A percentile compares a stretch with the other conserved stretches of the same genome.
These are phyloP conservation scores for Callyntrura sp. DNA, from an alignment of 2,888 invertebrate genomes.

Conservation along the genomic window DNA sequence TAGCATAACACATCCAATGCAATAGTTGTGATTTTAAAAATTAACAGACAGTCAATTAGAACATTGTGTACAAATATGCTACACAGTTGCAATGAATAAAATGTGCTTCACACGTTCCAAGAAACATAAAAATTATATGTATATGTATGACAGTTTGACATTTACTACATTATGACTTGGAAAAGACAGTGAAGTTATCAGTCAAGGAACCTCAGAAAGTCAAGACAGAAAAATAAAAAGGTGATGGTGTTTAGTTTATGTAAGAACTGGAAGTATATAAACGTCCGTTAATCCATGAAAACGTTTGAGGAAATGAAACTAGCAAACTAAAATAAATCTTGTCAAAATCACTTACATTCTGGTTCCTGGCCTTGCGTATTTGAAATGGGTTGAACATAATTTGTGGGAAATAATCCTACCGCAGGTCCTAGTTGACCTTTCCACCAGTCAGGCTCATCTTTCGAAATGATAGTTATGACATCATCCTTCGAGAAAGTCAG, in stretches of 20 bases:
- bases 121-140: conserved; percentile 31
- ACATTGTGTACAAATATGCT: neutral
- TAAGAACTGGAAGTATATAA: neutral
- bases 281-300: conserved; percentile 78
- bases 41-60: neutral
- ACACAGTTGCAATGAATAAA: conserved; percentile 33
- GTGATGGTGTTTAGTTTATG: neutral
- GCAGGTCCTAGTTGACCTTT: conserved; percentile 96
- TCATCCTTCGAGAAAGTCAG: conserved; percentile 92
- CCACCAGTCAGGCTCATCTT: conserved; percentile 99
- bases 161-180: conserved; percentile 45
- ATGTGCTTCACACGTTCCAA: conserved; percentile 29
- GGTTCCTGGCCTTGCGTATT: conserved; percentile 80
- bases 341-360: conserved; percentile 87
- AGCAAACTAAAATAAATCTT: conserved; percentile 35
- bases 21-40: neutral
- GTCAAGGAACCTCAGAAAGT: conserved; percentile 78
- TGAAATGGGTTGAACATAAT: conserved; percentile 93
- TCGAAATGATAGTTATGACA: conserved; percentile 94
- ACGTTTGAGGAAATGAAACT: neutral
- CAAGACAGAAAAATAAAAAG: conserved; percentile 60
- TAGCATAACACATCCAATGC: neutral
- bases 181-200: conserved; percentile 78
- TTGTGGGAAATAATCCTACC: conserved; percentile 97
- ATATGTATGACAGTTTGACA: conserved; percentile 32